phyloP scores from a whole-genome alignment of 1,140 invertebrate species.

The Eumaeus atala region DNA sequence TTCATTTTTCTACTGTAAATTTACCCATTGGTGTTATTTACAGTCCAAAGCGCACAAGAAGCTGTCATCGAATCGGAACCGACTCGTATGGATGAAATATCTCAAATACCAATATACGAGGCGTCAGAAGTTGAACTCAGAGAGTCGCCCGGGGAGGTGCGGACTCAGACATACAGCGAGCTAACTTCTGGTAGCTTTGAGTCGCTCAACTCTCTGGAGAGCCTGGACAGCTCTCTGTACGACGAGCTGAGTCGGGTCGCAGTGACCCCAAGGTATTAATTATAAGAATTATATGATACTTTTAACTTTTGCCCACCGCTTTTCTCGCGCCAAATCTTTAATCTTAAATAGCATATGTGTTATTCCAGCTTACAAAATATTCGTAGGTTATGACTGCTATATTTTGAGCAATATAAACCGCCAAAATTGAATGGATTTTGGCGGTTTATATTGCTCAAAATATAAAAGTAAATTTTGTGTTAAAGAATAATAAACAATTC shows the following conservation, averaged over 20 bases:
- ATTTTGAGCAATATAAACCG: too few relatives aligned
- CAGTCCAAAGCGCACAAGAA: constrained; percentile 25
- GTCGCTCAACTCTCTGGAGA: constrained; percentile 50
- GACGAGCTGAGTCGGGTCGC: constrained; percentile 49
- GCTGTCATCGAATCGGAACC: constrained; percentile 10
- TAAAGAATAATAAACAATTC: too few relatives aligned
- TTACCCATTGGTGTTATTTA: constrained; percentile 18
- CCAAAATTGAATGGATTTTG: too few relatives aligned
- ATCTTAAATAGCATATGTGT: too few relatives aligned
- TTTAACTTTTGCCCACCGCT: too few relatives aligned
- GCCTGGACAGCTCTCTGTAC: constrained; percentile 47
- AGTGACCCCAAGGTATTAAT: constrained; percentile 29
- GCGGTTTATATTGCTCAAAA: too few relatives aligned
- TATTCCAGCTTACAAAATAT: too few relatives aligned
- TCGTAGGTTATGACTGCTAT: too few relatives aligned
- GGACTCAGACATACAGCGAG: constrained; percentile 24
- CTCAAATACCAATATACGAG: constrained; percentile 61
- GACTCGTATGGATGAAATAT: constrained; percentile 29
- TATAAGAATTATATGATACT: too few relatives aligned
- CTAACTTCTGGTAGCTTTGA: constrained; percentile 40
- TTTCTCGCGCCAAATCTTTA: too few relatives aligned
- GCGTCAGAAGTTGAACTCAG: constrained; percentile 50
- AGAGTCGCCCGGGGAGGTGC: constrained; percentile 32
- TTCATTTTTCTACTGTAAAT: background rate
- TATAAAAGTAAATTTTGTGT: too few relatives aligned